Percentiles rank a stretch among this genome's conserved stretches.
Conservation (phyloP, 2,888 invertebrate genomes). For the Oscheius sp. region DNA sequence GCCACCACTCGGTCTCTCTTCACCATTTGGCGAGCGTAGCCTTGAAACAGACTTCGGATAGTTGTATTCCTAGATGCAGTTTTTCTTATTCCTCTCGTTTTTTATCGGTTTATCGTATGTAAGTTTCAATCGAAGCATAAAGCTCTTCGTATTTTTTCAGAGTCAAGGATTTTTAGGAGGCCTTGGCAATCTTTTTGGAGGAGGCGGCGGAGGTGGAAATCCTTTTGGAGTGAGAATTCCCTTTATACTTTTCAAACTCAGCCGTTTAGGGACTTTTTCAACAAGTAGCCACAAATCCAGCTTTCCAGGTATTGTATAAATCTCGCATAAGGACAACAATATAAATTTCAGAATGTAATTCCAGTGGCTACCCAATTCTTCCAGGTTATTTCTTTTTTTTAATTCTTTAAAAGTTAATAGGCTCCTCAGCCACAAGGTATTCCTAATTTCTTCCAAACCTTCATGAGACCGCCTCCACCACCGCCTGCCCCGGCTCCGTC, state of each 20-base stretch:
- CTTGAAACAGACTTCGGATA: background rate
- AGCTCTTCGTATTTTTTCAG: background rate
- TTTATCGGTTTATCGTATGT: background rate
- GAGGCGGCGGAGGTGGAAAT: constrained; percentile 12
- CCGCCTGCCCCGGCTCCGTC: background rate
- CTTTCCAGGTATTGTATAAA: too few species aligned
- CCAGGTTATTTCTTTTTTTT: background rate
- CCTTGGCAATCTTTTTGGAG: background rate
- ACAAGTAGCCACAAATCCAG: constrained; percentile 17
- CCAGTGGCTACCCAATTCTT: background rate
- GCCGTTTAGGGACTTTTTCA: constrained; percentile 8
- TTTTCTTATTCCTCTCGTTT: background rate
- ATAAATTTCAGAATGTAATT: background rate
- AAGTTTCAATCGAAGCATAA: background rate
- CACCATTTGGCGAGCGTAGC: background rate
- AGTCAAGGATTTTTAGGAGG: constrained; percentile 10
- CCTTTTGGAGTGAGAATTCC: constrained; percentile 2
- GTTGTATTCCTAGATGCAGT: background rate
- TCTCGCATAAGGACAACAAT: too few species aligned
- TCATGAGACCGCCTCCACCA: constrained; percentile 10
- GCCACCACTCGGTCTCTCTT: constrained; percentile 2
- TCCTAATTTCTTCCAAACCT: constrained; percentile 1
- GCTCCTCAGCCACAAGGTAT: background rate
- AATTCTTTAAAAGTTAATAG: background rate
- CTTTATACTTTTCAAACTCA: background rate